These are phyloP conservation scores for Ptiloglossa arizonensis DNA, from an alignment of 1,140 invertebrate genomes.

Conservation along the genomic window DNA sequence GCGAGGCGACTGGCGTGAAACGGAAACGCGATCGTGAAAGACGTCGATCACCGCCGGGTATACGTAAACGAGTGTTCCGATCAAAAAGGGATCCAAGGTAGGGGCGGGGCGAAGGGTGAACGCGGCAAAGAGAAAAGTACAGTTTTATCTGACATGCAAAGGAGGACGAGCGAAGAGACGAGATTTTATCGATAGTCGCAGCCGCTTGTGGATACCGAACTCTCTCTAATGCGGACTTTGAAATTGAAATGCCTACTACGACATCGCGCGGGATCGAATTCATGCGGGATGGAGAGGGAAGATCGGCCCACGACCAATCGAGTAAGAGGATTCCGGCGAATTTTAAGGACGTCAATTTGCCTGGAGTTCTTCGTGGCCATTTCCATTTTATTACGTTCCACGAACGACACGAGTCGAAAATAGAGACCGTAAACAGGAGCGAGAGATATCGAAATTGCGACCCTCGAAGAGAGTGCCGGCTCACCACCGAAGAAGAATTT, in stretches of 20 bases:
- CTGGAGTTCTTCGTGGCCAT: neutral
- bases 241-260: slow-evolving; percentile 40
- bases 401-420: neutral
- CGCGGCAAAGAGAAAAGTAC: neutral
- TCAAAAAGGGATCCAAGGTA: neutral
- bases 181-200: slow-evolving; percentile 31
- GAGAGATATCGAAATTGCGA: neutral
- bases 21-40: slow-evolving; percentile 49
- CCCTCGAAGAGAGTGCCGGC: no score
- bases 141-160: slow-evolving; percentile 50
- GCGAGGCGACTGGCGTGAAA: neutral
- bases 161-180: neutral
- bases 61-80: slow-evolving; percentile 30
- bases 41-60: slow-evolving; percentile 35
- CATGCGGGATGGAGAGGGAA: no score
- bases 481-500: no score
- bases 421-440: neutral
- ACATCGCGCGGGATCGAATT: slow-evolving; percentile 8
- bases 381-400: slow-evolving; percentile 11
- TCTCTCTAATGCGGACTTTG: slow-evolving; percentile 1
- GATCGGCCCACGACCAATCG: no score
- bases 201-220: neutral
- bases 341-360: neutral
- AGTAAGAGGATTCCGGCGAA: neutral
- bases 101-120: no score